Conservation (phyloP, 2,888 invertebrate genomes). For the Fragum fragum region DNA sequence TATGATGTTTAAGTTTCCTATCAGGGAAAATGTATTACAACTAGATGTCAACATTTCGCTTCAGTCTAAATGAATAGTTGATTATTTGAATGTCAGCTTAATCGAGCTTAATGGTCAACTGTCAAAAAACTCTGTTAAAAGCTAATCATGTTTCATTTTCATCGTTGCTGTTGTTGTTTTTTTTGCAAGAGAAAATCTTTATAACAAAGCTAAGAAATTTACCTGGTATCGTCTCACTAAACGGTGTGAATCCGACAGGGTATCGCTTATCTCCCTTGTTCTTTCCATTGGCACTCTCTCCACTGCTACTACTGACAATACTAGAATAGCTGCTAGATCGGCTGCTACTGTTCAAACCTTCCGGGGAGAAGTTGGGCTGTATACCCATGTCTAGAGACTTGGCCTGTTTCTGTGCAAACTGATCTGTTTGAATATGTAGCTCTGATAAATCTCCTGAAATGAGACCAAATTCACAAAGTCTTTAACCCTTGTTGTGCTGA, state of each 20-base stretch:
- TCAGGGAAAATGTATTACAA: too few species aligned
- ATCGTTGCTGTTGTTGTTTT: slow-evolving; percentile 59
- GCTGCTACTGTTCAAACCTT: slow-evolving; percentile 74
- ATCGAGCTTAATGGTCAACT: too few species aligned
- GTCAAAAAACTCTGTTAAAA: too few species aligned
- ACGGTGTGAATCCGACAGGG: slow-evolving; percentile 65
- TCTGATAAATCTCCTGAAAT: slow-evolving; percentile 81
- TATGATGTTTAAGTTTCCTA: too few species aligned
- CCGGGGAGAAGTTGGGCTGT: slow-evolving; percentile 70
- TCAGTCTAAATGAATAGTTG: too few species aligned
- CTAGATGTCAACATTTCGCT: too few species aligned
- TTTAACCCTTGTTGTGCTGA: too few species aligned
- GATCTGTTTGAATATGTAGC: slow-evolving; percentile 82
- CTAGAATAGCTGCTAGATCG: slow-evolving; percentile 83
- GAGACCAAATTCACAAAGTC: not conserved
- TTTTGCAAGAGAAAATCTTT: too few species aligned
- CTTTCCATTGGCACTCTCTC: slow-evolving; percentile 60
- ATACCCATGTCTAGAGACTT: slow-evolving; percentile 60
- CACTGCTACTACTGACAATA: slow-evolving; percentile 77
- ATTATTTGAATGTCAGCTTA: too few species aligned
- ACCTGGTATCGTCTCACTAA: slow-evolving; percentile 72
- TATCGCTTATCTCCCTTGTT: slow-evolving; percentile 64
- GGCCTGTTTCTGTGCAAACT: slow-evolving; percentile 80
- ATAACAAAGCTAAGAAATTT: slow-evolving; percentile 42
- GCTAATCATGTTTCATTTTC: too few species aligned